phyloP scores from a whole-genome alignment of 2,888 invertebrate genomes.

The Melieria picta region DNA sequence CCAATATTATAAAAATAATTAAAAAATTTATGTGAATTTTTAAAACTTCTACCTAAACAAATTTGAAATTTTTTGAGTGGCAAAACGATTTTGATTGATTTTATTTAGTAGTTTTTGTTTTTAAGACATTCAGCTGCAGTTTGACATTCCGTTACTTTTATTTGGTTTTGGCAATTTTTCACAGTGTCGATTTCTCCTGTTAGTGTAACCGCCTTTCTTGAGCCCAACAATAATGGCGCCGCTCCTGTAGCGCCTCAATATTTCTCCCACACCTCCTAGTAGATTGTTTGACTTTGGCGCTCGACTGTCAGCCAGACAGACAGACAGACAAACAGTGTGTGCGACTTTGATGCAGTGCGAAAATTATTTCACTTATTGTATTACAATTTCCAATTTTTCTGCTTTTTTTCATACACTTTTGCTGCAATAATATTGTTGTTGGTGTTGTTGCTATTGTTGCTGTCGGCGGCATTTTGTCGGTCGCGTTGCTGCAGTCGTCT shows the following conservation, averaged over 20 bases:
- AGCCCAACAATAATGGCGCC: neutral
- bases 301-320: neutral
- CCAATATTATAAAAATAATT: too few relatives aligned
- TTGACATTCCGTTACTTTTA: too few relatives aligned
- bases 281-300: neutral
- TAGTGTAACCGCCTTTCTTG: slow-evolving; percentile 10
- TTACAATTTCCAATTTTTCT: neutral
- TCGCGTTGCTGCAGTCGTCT: slow-evolving; percentile 4
- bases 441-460: slow-evolving; percentile 14
- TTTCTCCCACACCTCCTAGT: neutral
- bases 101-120: too few relatives aligned
- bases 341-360: slow-evolving; percentile 33
- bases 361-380: slow-evolving; percentile 34
- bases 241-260: neutral
- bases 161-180: neutral
- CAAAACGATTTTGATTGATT: too few relatives aligned
- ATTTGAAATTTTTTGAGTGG: too few relatives aligned
- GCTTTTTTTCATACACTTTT: neutral
- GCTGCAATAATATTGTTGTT: neutral
- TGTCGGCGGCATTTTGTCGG: neutral
- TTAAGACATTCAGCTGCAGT: too few relatives aligned
- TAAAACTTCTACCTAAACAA: too few relatives aligned
- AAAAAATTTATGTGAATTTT: too few relatives aligned
- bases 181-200: slow-evolving; percentile 11
- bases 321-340: neutral